phyloP scores from a whole-genome alignment of 1,140 invertebrate genomes.

The Drepana arcuata region DNA sequence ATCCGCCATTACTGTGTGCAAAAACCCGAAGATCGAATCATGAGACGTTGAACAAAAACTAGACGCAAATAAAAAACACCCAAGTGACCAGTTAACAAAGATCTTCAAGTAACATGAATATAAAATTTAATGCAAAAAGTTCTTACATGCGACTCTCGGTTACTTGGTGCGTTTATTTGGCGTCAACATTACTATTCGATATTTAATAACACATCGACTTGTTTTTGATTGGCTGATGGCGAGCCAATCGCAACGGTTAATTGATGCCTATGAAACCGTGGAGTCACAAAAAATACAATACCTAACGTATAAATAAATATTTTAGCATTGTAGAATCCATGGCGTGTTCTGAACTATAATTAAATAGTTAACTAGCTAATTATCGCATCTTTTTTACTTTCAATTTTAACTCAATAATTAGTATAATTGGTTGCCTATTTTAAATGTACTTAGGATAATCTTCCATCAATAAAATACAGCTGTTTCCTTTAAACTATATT shows the following conservation, averaged over 20 bases:
- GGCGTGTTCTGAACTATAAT: too few relatives aligned
- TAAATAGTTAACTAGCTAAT: too few relatives aligned
- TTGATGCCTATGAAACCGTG: conserved; percentile 13
- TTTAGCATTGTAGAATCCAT: too few relatives aligned
- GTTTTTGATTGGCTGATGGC: conserved; percentile 18
- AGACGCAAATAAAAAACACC: conserved; percentile 2
- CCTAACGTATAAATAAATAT: too few relatives aligned
- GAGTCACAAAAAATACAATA: conserved; percentile 10
- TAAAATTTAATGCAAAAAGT: too few relatives aligned
- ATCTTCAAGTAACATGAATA: too few relatives aligned
- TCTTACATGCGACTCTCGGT: conserved; percentile 1
- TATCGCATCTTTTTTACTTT: too few relatives aligned
- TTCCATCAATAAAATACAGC: too few relatives aligned
- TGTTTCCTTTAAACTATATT: too few relatives aligned
- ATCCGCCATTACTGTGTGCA: neutral
- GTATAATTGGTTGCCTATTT: too few relatives aligned
- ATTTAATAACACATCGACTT: conserved; percentile 19
- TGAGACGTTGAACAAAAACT: conserved; percentile 6
- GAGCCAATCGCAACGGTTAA: conserved; percentile 22
- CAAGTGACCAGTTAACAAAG: conserved; percentile 6
- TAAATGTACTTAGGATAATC: too few relatives aligned
- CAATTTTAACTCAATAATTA: too few relatives aligned
- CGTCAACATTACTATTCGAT: conserved; percentile 15
- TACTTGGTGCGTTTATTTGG: conserved; percentile 7
- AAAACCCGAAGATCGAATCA: conserved; percentile 1